Conservation (phyloP, 1,140 invertebrate species). For the Habropoda laboriosa region DNA sequence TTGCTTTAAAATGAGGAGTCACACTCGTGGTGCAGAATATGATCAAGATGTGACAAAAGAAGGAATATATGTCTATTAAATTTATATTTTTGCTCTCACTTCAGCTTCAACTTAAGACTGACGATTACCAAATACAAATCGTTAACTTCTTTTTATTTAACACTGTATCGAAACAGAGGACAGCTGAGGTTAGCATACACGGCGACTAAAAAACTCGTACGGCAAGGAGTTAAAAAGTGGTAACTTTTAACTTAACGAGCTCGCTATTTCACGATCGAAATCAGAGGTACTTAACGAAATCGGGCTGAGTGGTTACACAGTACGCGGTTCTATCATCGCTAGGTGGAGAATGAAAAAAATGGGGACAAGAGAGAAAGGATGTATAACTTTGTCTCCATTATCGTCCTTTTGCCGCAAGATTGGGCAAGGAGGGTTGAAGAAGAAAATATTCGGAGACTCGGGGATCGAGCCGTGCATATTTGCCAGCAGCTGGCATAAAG, state of each 20-base stretch:
- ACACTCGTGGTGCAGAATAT: too few relatives aligned
- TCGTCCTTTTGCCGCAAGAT: background rate
- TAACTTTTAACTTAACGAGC: background rate
- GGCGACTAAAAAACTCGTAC: too few relatives aligned
- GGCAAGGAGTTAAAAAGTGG: background rate
- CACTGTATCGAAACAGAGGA: too few relatives aligned
- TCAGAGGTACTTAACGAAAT: constrained; percentile 16
- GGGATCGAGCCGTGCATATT: constrained; percentile 57
- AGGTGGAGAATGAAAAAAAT: background rate
- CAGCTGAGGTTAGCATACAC: too few relatives aligned
- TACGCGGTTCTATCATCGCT: constrained; percentile 10
- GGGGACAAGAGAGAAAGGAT: background rate
- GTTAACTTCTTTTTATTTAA: too few relatives aligned
- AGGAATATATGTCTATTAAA: too few relatives aligned
- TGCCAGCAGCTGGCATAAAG: constrained; percentile 55
- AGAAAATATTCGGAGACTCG: constrained; percentile 44
- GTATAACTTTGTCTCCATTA: constrained; percentile 37
- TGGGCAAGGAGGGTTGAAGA: background rate
- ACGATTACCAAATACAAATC: too few relatives aligned
- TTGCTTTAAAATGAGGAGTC: too few relatives aligned
- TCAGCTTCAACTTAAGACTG: too few relatives aligned
- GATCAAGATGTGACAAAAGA: too few relatives aligned
- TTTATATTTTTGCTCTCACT: too few relatives aligned
- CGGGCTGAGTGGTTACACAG: background rate
- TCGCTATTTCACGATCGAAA: too few relatives aligned